Percentiles rank a stretch among this genome's conserved stretches.
These are phyloP conservation scores for Iphiclides podalirius DNA, from an alignment of 2,888 invertebrate genomes.

Conservation along the genomic window DNA sequence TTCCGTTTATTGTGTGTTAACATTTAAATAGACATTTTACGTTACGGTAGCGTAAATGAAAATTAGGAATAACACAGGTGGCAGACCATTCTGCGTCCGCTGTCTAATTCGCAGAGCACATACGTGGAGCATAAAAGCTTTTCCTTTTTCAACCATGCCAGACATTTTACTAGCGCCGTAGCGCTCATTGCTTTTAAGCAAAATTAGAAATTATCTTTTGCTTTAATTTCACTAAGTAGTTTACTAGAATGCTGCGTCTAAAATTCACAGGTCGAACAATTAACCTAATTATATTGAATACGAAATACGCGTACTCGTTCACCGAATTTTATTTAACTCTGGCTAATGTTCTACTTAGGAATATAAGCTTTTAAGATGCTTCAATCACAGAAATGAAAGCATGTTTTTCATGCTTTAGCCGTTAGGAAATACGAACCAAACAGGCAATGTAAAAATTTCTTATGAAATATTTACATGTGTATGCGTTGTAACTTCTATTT, in stretches of 20 bases:
- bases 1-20: background rate
- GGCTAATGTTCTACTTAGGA: background rate
- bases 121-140: slow-evolving; percentile 18
- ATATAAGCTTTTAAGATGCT: background rate
- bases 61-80: slow-evolving; percentile 17
- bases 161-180: slow-evolving; percentile 18
- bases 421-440: too few relatives aligned
- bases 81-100: slow-evolving; percentile 11
- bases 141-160: slow-evolving; percentile 17
- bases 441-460: too few relatives aligned
- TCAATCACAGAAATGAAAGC: background rate
- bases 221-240: slow-evolving; percentile 14
- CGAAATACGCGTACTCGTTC: too few relatives aligned
- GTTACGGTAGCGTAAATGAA: slow-evolving; percentile 2
- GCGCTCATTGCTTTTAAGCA: slow-evolving; percentile 20
- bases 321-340: too few relatives aligned
- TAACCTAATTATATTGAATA: slow-evolving; percentile 12
- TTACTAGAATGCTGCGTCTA: background rate
- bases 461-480: too few relatives aligned
- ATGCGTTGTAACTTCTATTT: too few relatives aligned
- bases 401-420: too few relatives aligned
- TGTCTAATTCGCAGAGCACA: slow-evolving; percentile 20
- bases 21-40: background rate
- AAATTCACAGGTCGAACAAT: slow-evolving; percentile 5
- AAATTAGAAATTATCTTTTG: slow-evolving; percentile 18